Evolutionary conservation across 2,888 invertebrate species (phyloP).

Genomic region (Eristalis pertinax): DNA sequence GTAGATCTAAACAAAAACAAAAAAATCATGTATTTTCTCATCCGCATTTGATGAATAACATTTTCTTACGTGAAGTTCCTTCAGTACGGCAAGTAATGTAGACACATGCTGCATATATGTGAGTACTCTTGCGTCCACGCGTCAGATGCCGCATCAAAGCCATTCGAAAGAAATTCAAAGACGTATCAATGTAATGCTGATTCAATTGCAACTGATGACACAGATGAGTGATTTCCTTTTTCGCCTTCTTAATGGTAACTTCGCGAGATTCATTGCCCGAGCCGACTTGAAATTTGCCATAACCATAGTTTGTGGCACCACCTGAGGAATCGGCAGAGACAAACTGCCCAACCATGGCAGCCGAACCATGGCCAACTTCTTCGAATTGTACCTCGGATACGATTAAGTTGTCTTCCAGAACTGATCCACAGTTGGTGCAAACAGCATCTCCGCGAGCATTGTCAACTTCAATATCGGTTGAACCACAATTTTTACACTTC

Average conservation of each 20-base stretch:
- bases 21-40: neutral
- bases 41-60: neutral
- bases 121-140: conserved; percentile 93
- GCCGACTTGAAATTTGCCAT: conserved; percentile 91
- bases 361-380: conserved; percentile 94
- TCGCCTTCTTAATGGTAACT: conserved; percentile 93
- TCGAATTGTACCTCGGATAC: conserved; percentile 98
- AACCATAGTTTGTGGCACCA: conserved; percentile 88
- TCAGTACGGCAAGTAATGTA: conserved; percentile 98
- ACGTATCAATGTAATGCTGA: conserved; percentile 95
- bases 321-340: conserved; percentile 94
- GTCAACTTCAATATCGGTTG: conserved; percentile 96
- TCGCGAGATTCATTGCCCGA: conserved; percentile 95
- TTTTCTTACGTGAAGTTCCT: conserved; percentile 93
- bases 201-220: conserved; percentile 94
- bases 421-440: conserved; percentile 97
- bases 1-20: conserved; percentile 85
- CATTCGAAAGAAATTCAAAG: conserved; percentile 96
- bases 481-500: conserved; percentile 93
- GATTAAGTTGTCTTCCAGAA: conserved; percentile 97
- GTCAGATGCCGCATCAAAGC: conserved; percentile 92
- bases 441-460: conserved; percentile 97
- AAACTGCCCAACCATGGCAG: conserved; percentile 95
- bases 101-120: conserved; percentile 97
- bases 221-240: conserved; percentile 91